phyloP scores from a whole-genome alignment of 2,888 invertebrate species.

The Orchesellides sinensis region DNA sequence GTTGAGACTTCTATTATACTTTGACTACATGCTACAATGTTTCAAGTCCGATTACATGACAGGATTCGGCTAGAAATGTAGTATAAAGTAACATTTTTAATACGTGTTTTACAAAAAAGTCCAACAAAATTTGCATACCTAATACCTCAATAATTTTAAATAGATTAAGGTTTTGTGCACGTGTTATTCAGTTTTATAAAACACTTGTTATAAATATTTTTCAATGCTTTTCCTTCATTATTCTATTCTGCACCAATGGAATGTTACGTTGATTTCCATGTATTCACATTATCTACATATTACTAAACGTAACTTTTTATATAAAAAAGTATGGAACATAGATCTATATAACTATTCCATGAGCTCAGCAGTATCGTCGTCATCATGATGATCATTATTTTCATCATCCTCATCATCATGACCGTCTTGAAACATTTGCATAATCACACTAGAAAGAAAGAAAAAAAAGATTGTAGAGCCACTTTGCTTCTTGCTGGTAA shows the following conservation, averaged over 20 bases:
- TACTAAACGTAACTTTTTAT: background rate
- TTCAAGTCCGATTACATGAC: too few relatives aligned
- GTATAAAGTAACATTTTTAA: background rate
- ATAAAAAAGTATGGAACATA: background rate
- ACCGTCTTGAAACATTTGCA: slow-evolving; percentile 60
- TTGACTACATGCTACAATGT: background rate
- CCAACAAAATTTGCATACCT: slow-evolving; percentile 43
- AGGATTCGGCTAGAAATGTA: too few relatives aligned
- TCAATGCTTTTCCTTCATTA: background rate
- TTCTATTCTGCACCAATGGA: background rate
- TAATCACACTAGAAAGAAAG: slow-evolving; percentile 61
- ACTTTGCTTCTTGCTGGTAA: slow-evolving; percentile 56
- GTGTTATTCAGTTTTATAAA: slow-evolving; percentile 25
- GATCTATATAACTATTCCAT: background rate
- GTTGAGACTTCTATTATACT: background rate
- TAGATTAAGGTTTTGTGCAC: slow-evolving; percentile 49
- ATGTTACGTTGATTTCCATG: too few relatives aligned
- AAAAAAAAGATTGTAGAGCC: slow-evolving; percentile 53
- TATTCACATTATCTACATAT: background rate
- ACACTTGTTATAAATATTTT: background rate
- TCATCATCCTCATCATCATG: slow-evolving; percentile 52
- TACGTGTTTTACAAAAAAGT: background rate
- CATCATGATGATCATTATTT: slow-evolving; percentile 48
- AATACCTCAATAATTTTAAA: slow-evolving; percentile 50
- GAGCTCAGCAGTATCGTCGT: slow-evolving; percentile 22